These are phyloP conservation scores for Willisornis vidua DNA, from an alignment of 2,113 vertebrate genomes.

Conservation along the genomic window DNA sequence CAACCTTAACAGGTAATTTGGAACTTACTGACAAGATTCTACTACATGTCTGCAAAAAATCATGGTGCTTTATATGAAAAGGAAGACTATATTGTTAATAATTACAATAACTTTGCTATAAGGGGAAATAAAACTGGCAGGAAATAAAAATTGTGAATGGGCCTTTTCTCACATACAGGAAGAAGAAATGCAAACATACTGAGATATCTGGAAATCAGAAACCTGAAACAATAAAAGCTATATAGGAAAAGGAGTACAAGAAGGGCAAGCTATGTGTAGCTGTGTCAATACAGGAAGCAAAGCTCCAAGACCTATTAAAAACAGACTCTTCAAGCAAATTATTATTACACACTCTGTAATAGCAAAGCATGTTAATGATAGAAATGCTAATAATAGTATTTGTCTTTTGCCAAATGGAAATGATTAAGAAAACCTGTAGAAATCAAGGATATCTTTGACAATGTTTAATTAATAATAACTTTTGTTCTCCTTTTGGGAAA, in stretches of 20 bases:
- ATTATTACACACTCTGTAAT: not conserved
- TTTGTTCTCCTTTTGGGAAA: not conserved
- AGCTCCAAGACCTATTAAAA: not conserved
- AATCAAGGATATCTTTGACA: not conserved
- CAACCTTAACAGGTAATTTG: not conserved
- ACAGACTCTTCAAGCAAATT: not conserved
- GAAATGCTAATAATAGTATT: not conserved
- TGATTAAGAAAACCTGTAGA: not conserved
- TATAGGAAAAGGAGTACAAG: not conserved
- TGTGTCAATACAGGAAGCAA: not conserved
- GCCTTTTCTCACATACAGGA: not conserved
- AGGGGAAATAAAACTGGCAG: not conserved
- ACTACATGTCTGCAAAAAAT: not conserved
- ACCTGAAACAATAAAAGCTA: not conserved
- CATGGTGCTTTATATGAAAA: not conserved
- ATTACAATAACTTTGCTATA: not conserved
- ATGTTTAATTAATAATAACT: not conserved
- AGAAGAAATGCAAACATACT: not conserved
- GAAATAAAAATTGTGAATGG: not conserved
- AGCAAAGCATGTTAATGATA: not conserved
- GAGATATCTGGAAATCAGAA: not conserved
- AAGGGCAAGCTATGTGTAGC: not conserved
- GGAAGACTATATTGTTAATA: not conserved
- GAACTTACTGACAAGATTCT: not conserved
- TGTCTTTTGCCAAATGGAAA: constrained; percentile 11